Evolutionary conservation across 2,797 vertebrate genomes (phyloP), one percentile per base, ranked within the genome.

Genomic region (Diglossa cyanea): DNA sequence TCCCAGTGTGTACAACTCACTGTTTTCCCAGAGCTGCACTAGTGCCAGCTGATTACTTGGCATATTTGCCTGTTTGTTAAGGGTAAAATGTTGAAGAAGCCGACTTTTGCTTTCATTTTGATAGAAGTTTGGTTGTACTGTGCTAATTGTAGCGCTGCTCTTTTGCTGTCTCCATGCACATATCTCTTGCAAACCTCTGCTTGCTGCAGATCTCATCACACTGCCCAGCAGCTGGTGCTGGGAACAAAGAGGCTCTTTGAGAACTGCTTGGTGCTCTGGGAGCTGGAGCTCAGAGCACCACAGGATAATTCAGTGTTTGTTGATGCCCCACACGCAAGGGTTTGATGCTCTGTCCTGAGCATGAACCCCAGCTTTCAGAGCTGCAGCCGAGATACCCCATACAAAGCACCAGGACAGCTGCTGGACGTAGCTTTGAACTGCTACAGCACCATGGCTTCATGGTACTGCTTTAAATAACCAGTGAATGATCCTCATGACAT

Each of bases 201-300:
- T 63, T 30, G 13, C 74, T 65, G 90, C 92, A 82, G 24, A 78
- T 35, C 55, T 28, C n/a, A 1, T 24, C 75, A 7, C 39, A 17
- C 33, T 2, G 48, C 88, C 88, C 71, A 55, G 93, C 94, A 95
- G 94, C 93, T 97, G 96, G 54, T 84, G 83, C 88, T 81, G 77
- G 1, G 4, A 90, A 94, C 93, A 95, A 95, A 94, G 93, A 20
- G 72, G 53, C 62, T 91, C 62, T 87, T 80, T 95, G 92, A 94
- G 75, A 78, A 4, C 26, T 91, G 51, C 90, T 33, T 37, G 65
- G 51, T 62, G 88, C 68, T 82, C 81, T 77, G 92, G 65, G 90
- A 77, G 84, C 80, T 85, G 77, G 24, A 58, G 74, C 60, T 28
- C 84, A 60, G 66, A 62, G 40, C 91, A 35, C 53, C 23, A 30